A percentile compares a stretch with the other conserved stretches of the same genome.
Conservation (phyloP, 2,113 vertebrate genomes). For the Pseudorectes ferrugineus region DNA sequence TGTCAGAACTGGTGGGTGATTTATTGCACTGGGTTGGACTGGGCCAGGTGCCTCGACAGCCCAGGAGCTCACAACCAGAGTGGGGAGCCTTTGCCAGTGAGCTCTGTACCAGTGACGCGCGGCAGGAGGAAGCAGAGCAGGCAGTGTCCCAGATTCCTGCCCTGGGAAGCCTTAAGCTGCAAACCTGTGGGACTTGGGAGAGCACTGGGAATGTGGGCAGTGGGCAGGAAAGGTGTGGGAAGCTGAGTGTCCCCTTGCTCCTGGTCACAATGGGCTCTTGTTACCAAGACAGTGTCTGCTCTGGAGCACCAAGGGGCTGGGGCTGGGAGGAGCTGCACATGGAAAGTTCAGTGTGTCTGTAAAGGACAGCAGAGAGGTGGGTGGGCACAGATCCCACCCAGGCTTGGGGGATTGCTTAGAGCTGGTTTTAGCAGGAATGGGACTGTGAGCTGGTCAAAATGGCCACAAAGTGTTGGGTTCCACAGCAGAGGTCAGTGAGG, state of each 20-base stretch:
- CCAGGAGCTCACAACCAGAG: rapidly evolving
- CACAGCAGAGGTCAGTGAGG: background rate
- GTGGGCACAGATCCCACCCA: background rate
- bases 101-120: rapidly evolving
- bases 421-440: background rate
- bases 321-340: background rate
- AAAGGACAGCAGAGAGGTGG: background rate
- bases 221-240: background rate
- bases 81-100: rapidly evolving
- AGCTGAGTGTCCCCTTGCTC: background rate
- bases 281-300: background rate
- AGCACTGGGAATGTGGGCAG: rapidly evolving
- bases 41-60: rapidly evolving
- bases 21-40: rapidly evolving
- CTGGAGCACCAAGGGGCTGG: background rate
- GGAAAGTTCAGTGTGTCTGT: rapidly evolving
- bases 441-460: background rate
- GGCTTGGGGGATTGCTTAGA: background rate
- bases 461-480: background rate
- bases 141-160: background rate
- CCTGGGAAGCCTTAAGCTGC: background rate
- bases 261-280: background rate
- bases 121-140: background rate
- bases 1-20: background rate
- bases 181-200: rapidly evolving